Evolutionary conservation across 1,140 invertebrate genomes (phyloP), one percentile per base, ranked within the genome.

Genomic region (Potamilus streckersoni): DNA sequence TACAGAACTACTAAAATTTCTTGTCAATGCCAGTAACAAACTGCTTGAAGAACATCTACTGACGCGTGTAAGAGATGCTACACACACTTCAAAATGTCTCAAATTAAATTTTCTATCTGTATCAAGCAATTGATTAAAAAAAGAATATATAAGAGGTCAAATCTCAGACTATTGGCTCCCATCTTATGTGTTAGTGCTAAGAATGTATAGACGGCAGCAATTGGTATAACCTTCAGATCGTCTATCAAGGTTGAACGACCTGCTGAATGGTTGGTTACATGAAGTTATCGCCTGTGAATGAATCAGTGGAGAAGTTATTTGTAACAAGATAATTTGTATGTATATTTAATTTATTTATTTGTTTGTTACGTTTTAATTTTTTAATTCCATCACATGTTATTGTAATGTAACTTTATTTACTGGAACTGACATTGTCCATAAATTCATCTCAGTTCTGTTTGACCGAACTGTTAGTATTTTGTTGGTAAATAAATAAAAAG

Each of bases 281-380:
- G 69, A 76, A 74, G 79, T 76, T 73, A 59, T 83, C 17, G 19
- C 57, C 8, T 79, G 80, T 78, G 73, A 83, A 66, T 49, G 63
- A 20, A 71, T 80, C 23, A 78, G 65, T 57, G 75, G 72, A 58
- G 78, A 20, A 63, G 71, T 69, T 14, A 74, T 81, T 17, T 63
- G 11, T 55, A 59, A 74, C 16, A 61, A 65, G 15, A 69, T 79
- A 38, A 60, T 80, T 23, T 23, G 23, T 23, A 23, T 23, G 23
- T 23, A 23, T 23, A 23, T 23, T 23, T 23, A 2, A 23, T 23
- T 23, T n/a, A n/a, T n/a, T 23, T 23, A 1, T 23, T 23, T 23
- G 2, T 23, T 23, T 23, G 0, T 2, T 23, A 23, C 0, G 23
- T 23, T 23, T 23, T 23, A 23, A 23, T 23, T 23, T 23, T 23